Conservation (phyloP, 2,888 invertebrate species). For the Adineta ricciae region DNA sequence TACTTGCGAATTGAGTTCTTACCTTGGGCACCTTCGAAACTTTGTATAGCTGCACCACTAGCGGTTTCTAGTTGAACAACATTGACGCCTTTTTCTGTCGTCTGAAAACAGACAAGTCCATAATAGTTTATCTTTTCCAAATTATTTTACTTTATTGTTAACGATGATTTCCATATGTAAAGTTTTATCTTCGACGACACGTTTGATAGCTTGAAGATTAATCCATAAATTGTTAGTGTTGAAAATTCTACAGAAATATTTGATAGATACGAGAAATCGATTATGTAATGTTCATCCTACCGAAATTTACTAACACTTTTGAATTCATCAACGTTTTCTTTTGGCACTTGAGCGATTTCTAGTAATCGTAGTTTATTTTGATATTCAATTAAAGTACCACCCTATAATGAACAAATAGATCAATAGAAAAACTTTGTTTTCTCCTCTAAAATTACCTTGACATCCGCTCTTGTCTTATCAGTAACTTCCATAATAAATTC, state of each 20-base stretch:
- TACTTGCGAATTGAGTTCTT: neutral
- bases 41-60: constrained; percentile 97
- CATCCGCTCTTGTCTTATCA: constrained; percentile 94
- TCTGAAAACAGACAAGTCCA: neutral
- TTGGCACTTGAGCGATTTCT: constrained; percentile 97
- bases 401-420: constrained; percentile 53
- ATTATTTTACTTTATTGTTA: constrained; percentile 66
- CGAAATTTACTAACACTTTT: constrained; percentile 97
- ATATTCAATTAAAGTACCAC: constrained; percentile 92
- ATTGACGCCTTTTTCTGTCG: constrained; percentile 73
- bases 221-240: constrained; percentile 99
- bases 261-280: neutral
- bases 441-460: constrained; percentile 63
- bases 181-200: constrained; percentile 67
- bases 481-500: constrained; percentile 99
- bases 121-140: neutral
- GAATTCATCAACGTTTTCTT: constrained; percentile 85
- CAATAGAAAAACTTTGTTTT: neutral
- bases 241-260: constrained; percentile 62
- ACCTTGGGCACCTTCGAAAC: constrained; percentile 70
- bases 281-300: constrained; percentile 41
- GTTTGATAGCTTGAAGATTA: constrained; percentile 74
- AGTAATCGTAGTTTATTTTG: constrained; percentile 82
- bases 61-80: constrained; percentile 96
- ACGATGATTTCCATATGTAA: constrained; percentile 93